phyloP scores from a whole-genome alignment of 2,888 invertebrate species.

The Cremastobaeus sp. region DNA sequence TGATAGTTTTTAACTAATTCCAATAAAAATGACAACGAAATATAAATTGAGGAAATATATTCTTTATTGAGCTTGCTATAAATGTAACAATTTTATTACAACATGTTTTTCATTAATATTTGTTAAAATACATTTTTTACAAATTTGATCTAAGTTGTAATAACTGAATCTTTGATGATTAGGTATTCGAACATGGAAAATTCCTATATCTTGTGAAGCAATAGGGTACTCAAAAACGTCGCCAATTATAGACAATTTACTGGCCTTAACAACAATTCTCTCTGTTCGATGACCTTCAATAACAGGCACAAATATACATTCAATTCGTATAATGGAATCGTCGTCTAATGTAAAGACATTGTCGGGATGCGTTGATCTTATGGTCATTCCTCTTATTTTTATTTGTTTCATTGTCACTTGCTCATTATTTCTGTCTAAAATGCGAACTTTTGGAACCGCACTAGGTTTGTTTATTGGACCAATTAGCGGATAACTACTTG shows the following conservation, averaged over 20 bases:
- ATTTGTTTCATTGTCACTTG: conserved; percentile 13
- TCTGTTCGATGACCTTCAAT: background rate
- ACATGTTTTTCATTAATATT: conserved; percentile 2
- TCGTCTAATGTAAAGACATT: conserved; percentile 5
- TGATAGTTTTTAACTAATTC: too few species aligned
- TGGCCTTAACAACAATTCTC: conserved; percentile 13
- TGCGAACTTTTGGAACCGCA: background rate
- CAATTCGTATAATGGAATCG: conserved; percentile 9
- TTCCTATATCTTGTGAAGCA: conserved; percentile 9
- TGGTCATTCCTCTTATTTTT: conserved; percentile 18
- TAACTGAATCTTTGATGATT: too few species aligned
- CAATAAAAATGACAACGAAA: too few species aligned
- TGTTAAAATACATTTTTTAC: conserved; percentile 15
- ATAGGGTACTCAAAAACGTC: conserved; percentile 20
- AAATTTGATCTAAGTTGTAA: conserved; percentile 5
- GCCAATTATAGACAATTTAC: conserved; percentile 5
- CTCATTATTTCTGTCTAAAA: background rate
- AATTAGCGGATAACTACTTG: conserved; percentile 8
- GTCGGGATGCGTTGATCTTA: conserved; percentile 6
- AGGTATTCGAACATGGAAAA: conserved; percentile 8
- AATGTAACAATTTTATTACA: conserved; percentile 21
- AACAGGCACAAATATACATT: conserved; percentile 17
- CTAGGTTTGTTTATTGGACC: background rate
- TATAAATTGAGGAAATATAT: too few species aligned
- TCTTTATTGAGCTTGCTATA: conserved; percentile 8